Evolutionary conservation across 2,888 invertebrate species (phyloP).

Genomic region (Epirrhoe alternata): DNA sequence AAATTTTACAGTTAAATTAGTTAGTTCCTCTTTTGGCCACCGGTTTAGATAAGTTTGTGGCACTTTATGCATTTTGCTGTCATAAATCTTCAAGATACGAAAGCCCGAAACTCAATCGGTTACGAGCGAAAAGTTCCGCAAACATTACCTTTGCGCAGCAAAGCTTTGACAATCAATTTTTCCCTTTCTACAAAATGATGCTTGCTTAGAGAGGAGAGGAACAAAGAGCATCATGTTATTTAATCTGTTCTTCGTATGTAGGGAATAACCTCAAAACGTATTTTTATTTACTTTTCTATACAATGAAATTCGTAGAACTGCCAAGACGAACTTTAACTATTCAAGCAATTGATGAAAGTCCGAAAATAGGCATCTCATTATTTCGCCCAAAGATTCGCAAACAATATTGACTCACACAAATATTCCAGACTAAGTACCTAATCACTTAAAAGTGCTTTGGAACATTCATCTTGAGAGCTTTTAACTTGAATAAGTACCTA

Average conservation of each 20-base stretch:
- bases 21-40: too few relatives aligned
- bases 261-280: background rate
- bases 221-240: background rate
- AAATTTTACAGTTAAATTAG: too few relatives aligned
- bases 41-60: too few relatives aligned
- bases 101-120: background rate
- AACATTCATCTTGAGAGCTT: slow-evolving; percentile 23
- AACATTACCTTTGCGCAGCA: background rate
- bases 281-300: background rate
- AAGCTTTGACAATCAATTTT: slow-evolving; percentile 1
- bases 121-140: background rate
- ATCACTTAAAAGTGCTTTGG: slow-evolving; percentile 17
- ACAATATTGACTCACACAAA: slow-evolving; percentile 14
- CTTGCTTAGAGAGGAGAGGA: too few relatives aligned
- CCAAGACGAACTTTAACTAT: background rate
- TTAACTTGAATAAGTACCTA: slow-evolving; percentile 8
- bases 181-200: background rate
- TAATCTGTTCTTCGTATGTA: background rate
- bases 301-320: background rate
- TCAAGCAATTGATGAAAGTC: background rate
- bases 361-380: background rate
- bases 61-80: background rate
- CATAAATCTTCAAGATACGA: background rate
- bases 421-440: slow-evolving; percentile 14
- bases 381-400: slow-evolving; percentile 5